Evolutionary conservation across 2,797 vertebrate species (phyloP).

Genomic region (Trachops cirrhosus): DNA sequence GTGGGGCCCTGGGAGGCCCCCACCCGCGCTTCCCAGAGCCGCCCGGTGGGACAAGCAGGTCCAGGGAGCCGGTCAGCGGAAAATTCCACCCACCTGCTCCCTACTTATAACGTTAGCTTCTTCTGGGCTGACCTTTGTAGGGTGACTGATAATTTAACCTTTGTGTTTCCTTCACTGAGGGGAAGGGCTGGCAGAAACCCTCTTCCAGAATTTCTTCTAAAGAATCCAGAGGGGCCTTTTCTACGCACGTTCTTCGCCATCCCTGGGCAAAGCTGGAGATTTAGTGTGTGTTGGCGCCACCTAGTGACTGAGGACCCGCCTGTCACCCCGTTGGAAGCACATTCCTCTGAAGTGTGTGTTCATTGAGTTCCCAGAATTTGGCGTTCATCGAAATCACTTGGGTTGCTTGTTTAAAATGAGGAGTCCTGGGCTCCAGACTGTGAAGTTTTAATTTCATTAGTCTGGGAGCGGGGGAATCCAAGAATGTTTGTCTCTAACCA

Average conservation of each 20-base stretch:
- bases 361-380: background rate
- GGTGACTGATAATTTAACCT: background rate
- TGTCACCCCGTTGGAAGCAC: accelerated
- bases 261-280: background rate
- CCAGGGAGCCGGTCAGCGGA: background rate
- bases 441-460: background rate
- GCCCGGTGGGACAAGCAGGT: accelerated
- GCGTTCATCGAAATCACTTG: background rate
- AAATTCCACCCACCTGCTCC: background rate
- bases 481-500: background rate
- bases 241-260: accelerated
- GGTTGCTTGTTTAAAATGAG: background rate
- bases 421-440: no score
- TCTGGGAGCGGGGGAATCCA: background rate
- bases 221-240: background rate
- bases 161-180: background rate
- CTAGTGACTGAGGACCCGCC: background rate
- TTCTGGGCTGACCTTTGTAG: background rate
- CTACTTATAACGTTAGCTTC: background rate
- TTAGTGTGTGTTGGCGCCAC: conserved; percentile 35
- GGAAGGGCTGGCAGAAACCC: background rate
- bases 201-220: background rate
- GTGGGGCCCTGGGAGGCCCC: background rate
- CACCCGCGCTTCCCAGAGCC: background rate
- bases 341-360: background rate